Base-by-base conservation (phyloP, 2,888 invertebrate species). In the Hyles lineata region DNA sequence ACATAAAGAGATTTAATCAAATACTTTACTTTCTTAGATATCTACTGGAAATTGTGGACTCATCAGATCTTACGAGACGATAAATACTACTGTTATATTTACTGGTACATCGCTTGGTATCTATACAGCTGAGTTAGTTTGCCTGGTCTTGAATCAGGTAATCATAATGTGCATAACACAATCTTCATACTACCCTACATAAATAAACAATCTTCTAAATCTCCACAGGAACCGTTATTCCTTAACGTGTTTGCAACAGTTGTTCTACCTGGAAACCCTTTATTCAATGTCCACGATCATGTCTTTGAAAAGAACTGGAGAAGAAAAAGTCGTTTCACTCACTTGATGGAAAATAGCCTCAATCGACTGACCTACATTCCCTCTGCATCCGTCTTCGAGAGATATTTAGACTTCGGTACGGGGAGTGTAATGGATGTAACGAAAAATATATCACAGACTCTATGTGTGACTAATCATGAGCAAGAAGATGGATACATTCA, bases 131-230 rank as follows among this genome's bases (percentile, higher is more conserved):
- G 94, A 95, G 84, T 81, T 95, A 60, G 92, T 91, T 23, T 94
- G 92, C 74, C 81, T 94, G 59, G 91, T 94, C 69, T 80, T 92
- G n/a, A 87, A 94, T 80, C 94, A 95, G 90, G 95, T 94, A 82
- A 21, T 23, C 59, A 7, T 15, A 9, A 29, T 69, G 63, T 63
- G 23, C 55, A 70, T 70, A 72, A 70, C 67, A 59, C 11, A 11
- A 43, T 43, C 43, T 43, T 11, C 43, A 43, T 43, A 43, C 15
- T 11, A 43, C 15, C 11, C 43, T 43, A 11, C 11, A 43, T 11
- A 43, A 11, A 43, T 43, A 11, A 11, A 62, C 19, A 23, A 59
- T 29, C 25, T 70, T 52, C 71, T 73, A 74, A 76, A 32, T 67
- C 72, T 74, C 85, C 85, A 74, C 73, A 94, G 94, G 92, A 89